Base-by-base conservation (phyloP, 2,797 vertebrate species). In the Danio choprae region DNA sequence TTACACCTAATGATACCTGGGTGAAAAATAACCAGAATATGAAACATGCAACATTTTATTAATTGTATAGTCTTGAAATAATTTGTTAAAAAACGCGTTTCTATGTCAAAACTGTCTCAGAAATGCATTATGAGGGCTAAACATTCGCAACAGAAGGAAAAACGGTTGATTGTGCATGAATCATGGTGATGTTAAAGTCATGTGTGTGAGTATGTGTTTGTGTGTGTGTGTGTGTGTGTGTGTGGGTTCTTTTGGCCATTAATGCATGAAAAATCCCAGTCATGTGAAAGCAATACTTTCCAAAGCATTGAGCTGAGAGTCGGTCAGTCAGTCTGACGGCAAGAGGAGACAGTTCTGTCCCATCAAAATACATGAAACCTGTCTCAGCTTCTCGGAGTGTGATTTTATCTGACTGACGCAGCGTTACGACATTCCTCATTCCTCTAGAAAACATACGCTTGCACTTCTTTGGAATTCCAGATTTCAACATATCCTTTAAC, bases 391-490 rank as follows among this genome's bases (percentile, higher is more conserved):
- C 59, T 51, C 12, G 13, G 40, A 69, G n/a, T 10, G 65, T 67
- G 18, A 16, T 7, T 16, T 43, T 73, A 18, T 51, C 18, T 44
- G 46, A 5, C 15, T 83, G 55, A 43, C 55, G 43, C 58, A 48
- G 22, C 29, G 7, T 48, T 15, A 29, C 29, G 15, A 65, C 50
- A 72, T 79, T 56, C 36, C 41, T 60, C 44, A 65, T 63, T 63
- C 79, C 56, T 69, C 18, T 62, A 60, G 58, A 74, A 84, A 77
- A 75, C 58, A 65, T 64, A 40, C 20, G 43, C 60, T 67, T 73
- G 58, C 38, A n/a, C 62, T 71, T 70, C 36, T 15, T 4, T 58
- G 40, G 7, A 71, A 38, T 65, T 7, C 70, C 53, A 15, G 10
- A 38, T 16, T n/a, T 6, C 4, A 5, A 7, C 38, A 22, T 7